Evolutionary conservation across 2,113 vertebrate species (phyloP), one percentile per base, ranked within the genome.

Genomic region (Tetraodon nigroviridis): DNA sequence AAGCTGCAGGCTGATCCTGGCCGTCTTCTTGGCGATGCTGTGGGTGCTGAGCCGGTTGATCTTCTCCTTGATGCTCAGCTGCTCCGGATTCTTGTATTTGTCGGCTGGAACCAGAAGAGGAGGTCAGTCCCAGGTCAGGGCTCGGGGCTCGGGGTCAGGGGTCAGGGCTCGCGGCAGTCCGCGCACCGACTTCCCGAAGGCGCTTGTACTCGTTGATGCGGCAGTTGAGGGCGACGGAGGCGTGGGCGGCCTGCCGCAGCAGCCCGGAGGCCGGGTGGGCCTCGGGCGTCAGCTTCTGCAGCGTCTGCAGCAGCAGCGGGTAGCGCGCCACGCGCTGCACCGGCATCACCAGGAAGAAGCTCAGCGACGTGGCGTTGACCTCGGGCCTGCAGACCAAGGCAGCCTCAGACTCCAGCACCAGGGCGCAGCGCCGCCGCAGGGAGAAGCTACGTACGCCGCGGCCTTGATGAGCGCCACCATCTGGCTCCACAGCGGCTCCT

Each of bases 121-220:
- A 40, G 3, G 0, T 17, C n/a, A n/a, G n/a, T n/a, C n/a, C n/a
- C n/a, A n/a, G n/a, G n/a, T n/a, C n/a, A n/a, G n/a, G 1, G n/a
- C 13, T 46, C 7, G 7, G n/a, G n/a, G 3, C 14, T 14, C 0
- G 16, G 4, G 24, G 24, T 27, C 24, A 27, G 24, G 7, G 24
- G 24, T 27, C 24, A 27, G 24, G 1, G 5, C 5, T 4, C 3
- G 24, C 42, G 42, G 42, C 42, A 15, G 42, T 11, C 5, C 42
- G 15, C 42, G 12, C 13, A 99, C 97, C 95, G 12, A 98, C 92
- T 94, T 99, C 97, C 72, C 91, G 86, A 88, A 90, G 93, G 75
- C 94, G 92, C 52, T 98, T 99, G 86, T 96, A 92, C 81, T 98
- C 96, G 0, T 99, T 99, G 89, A 99, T 97, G 74, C 92, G 92